Conservation (phyloP, 2,888 invertebrate genomes). For the Drosophila maculinotata region DNA sequence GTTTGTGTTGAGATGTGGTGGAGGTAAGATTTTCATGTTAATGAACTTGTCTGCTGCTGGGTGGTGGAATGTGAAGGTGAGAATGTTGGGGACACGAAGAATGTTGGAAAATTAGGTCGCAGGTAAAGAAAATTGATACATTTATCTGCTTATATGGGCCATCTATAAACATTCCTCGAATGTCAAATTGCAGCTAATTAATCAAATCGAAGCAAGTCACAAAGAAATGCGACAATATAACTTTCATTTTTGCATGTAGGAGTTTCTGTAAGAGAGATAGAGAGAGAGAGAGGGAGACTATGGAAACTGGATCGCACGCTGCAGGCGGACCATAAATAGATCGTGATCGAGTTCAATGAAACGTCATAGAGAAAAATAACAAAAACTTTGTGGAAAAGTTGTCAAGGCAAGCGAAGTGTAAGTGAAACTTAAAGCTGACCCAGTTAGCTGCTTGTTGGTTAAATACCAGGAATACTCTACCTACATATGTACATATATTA, state of each 20-base stretch:
- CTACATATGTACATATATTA: too few species aligned
- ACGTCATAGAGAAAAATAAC: slow-evolving; percentile 28
- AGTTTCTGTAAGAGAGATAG: slow-evolving; percentile 19
- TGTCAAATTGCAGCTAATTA: slow-evolving; percentile 9
- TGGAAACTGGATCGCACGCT: slow-evolving; percentile 71
- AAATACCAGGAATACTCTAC: neutral
- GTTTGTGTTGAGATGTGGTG: too few species aligned
- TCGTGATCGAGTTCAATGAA: slow-evolving; percentile 63
- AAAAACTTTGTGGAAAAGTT: slow-evolving; percentile 19
- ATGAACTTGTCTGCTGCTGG: slow-evolving; percentile 42
- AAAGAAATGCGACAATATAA: slow-evolving; percentile 42
- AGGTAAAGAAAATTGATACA: neutral
- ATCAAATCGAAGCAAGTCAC: slow-evolving; percentile 29
- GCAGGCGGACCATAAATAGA: slow-evolving; percentile 53
- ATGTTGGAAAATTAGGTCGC: slow-evolving; percentile 43
- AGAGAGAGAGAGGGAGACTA: slow-evolving; percentile 11
- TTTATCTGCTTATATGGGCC: slow-evolving; percentile 10
- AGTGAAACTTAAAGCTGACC: slow-evolving; percentile 4
- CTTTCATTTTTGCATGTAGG: slow-evolving; percentile 64
- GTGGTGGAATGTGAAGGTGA: slow-evolving; percentile 6
- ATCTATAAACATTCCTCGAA: too few species aligned
- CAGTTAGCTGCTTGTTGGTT: slow-evolving; percentile 2
- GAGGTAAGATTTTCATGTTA: slow-evolving; percentile 49
- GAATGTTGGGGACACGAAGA: slow-evolving; percentile 9
- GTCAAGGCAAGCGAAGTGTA: slow-evolving; percentile 21